These are phyloP conservation scores for Chunga burmeisteri DNA, from an alignment of 2,113 vertebrate genomes.

Conservation along the genomic window DNA sequence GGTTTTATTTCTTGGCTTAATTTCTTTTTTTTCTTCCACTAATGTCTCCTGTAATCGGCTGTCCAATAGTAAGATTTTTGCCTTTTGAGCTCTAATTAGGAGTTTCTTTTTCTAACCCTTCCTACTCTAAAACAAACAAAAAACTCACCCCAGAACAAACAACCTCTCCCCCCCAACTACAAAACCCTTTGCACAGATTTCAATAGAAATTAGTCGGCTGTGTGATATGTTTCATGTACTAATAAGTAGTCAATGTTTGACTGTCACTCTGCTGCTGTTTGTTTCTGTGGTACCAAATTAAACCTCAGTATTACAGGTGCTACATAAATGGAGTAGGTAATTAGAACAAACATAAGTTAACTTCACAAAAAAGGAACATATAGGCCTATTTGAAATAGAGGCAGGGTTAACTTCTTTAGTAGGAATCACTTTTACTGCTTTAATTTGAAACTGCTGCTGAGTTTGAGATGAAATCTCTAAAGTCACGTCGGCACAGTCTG, in stretches of 20 bases:
- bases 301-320: neutral
- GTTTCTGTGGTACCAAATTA: neutral
- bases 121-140: neutral
- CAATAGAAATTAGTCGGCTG: neutral
- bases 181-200: neutral
- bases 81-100: neutral
- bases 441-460: constrained; percentile 43
- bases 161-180: accelerated
- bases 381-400: neutral
- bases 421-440: constrained; percentile 1
- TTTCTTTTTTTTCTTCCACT: neutral
- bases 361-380: neutral
- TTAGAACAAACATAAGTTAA: neutral
- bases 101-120: neutral
- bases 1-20: neutral
- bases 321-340: neutral
- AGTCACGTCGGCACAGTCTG: neutral
- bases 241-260: neutral
- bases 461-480: constrained; percentile 28
- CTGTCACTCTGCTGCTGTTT: neutral
- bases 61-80: neutral
- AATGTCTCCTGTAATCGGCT: neutral
- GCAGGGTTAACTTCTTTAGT: neutral
- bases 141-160: neutral
- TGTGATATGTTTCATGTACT: neutral